Evolutionary conservation across 2,113 vertebrate genomes (phyloP), one percentile per base, ranked within the genome.

Genomic region (Panthera uncia): DNA sequence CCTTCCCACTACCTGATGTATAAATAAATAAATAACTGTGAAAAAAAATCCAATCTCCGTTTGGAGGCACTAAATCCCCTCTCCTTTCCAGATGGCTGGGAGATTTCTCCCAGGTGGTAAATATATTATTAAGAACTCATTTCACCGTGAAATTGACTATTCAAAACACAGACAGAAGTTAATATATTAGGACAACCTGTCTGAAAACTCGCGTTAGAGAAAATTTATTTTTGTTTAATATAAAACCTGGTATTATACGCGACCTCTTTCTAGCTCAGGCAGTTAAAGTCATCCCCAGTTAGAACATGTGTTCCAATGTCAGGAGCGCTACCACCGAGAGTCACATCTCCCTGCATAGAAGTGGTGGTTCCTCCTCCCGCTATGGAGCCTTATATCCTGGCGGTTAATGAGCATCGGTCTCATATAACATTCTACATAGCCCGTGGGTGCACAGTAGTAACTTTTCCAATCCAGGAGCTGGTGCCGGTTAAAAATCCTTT

Each of bases 51-150:
- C 98, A 98, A 98, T 99, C 98, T 99, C 98, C 97, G 97, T 99
- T 99, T 98, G 98, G 98, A 99, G 98, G 98, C 98, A 98, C 98
- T 99, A 98, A 99, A 99, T 99, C 98, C 98, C 98, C 97, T 97
- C 97, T 98, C 98, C 98, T 99, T 99, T 99, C 99, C 99, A 99
- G 99, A 99, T 99, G 99, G 99, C 98, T 99, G 98, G 98, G 98
- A 99, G 99, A 99, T 99, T 99, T 99, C 98, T 99, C 99, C 98
- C 99, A 99, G 99, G 99, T 99, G 99, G 99, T 99, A 99, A 99
- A 99, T 99, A 99, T 99, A 99, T 99, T 99, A 99, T 99, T 99
- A 99, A 99, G 99, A 99, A 99, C 98, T 99, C 99, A 99, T 99
- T 99, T 99, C 98, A 99, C 99, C 99, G 98, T 99, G 99, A 99